Evolutionary conservation across 1,140 invertebrate species (phyloP), one percentile per base, ranked within the genome.

Genomic region (Plectrocnemia conspersa): DNA sequence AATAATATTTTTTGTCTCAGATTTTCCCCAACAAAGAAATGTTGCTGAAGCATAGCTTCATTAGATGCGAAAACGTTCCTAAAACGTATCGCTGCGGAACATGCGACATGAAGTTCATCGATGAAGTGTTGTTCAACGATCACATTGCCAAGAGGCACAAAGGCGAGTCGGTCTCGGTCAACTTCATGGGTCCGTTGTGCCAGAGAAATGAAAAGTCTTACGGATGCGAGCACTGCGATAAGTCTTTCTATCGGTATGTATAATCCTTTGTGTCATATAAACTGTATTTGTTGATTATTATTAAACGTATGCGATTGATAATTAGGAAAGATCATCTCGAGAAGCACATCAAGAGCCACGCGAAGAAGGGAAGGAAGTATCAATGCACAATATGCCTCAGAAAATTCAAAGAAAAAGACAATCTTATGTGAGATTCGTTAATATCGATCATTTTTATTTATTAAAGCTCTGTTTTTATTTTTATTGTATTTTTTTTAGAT

Each of bases 401-500:
- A 41, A 77, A 76, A 61, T 79, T 77, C 41, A 73, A 76, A 52
- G 71, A 76, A 9, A 75, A 72, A 52, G 75, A 77, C 57, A 74
- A 76, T 63, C 64, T 74, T 36, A 61, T 65, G 71, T 75, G 35
- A 57, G 58, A 60, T 25, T 36, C 52, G 25, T 33, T 45, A n/a
- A 24, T 54, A 9, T 22, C 11, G 13, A 33, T 50, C 13, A 3
- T 13, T 38, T 5, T 42, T 13, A 47, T 41, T 29, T 32, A 22
- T 23, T n/a, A 29, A 36, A n/a, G 32, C 9, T 29, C 24, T 32
- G 19, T 53, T 29, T 52, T 9, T 16, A 9, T 23, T 38, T n/a
- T 46, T 46, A 11, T 19, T 48, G 42, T 45, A 45, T 24, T 35
- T 36, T 27, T 45, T 56, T 36, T 52, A 75, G 71, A 47, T 64